Base-by-base conservation (phyloP, 2,113 vertebrate genomes). In the Carassius gibelio region DNA sequence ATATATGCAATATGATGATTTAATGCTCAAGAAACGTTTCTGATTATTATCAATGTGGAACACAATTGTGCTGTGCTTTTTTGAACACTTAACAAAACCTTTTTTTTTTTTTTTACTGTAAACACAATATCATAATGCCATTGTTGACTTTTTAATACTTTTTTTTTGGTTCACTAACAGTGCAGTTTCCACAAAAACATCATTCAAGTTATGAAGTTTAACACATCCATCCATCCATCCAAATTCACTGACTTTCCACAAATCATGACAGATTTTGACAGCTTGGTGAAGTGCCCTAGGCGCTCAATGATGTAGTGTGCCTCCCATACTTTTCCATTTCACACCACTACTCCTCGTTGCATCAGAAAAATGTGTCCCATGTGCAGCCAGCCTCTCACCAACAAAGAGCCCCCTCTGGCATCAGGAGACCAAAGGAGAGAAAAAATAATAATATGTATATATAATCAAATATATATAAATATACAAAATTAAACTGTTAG, bases 201-300 rank as follows among this genome's bases (percentile, higher is more conserved):
- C 57, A 42, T 36, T 66, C n/a, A 68, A 82, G 59, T 38, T 30
- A 26, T 76, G 8, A 62, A 62, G 17, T 55, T 81, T 45, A 64
- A 75, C 52, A 48, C 1, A 30, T 30, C 30, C 30, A 30, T 26
- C n/a, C 38, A 52, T 86, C 55, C 68, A 64, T 75, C 74, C 19
- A 9, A 64, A 45, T 17, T 30, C 52, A 38, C 64, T 13, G 26
- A 50, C 15, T 84, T 80, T 75, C 77, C 45, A 78, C 75, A 87
- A 78, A 84, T 84, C 75, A 87, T 76, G 85, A 75, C 59, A 68
- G 48, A 68, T 19, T 82, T 23, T 86, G 84, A 85, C 84, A 81
- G 77, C 55, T 81, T 9, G 19, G 13, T 38, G 75, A 78, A 84
- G 68, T 34, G 76, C 84, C 76, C 84, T 45, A 30, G 66, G 84